These are phyloP conservation scores for Trissonchulus latispiculum DNA, from an alignment of 2,888 invertebrate species.

Conservation along the genomic window DNA sequence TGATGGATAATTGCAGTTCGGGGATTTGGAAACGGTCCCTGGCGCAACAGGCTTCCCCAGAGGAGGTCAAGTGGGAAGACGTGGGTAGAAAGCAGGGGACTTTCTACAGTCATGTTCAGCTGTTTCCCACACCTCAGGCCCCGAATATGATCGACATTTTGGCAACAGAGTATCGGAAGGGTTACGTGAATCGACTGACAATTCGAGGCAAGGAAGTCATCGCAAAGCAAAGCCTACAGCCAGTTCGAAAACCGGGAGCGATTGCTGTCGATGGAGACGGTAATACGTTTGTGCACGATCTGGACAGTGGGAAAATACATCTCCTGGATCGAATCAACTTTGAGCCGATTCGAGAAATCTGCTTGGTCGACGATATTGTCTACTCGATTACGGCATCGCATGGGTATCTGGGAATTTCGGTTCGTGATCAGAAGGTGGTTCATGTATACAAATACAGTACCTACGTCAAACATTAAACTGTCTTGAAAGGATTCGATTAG, in stretches of 20 bases:
- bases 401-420: slow-evolving; percentile 23
- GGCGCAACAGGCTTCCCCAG: neutral
- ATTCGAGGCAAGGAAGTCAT: slow-evolving; percentile 18
- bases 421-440: slow-evolving; percentile 14
- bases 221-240: slow-evolving; percentile 15
- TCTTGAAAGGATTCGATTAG: too few species aligned
- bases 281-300: slow-evolving; percentile 22
- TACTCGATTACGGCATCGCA: slow-evolving; percentile 23
- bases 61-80: slow-evolving; percentile 7
- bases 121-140: slow-evolving; percentile 1
- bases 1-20: slow-evolving; percentile 19
- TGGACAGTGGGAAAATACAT: slow-evolving; percentile 21
- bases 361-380: slow-evolving; percentile 22
- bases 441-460: slow-evolving; percentile 17
- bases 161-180: slow-evolving; percentile 22
- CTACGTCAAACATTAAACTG: neutral
- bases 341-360: slow-evolving; percentile 16
- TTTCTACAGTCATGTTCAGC: slow-evolving; percentile 8
- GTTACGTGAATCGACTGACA: slow-evolving; percentile 20
- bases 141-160: slow-evolving; percentile 18
- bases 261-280: slow-evolving; percentile 21
- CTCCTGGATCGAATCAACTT: slow-evolving; percentile 14
- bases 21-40: slow-evolving; percentile 15
- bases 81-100: slow-evolving; percentile 11
- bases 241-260: slow-evolving; percentile 20